Percentiles rank a stretch among this genome's conserved stretches.
These are phyloP conservation scores for Corydoras maculifer DNA, from an alignment of 2,113 vertebrate species.

Conservation along the genomic window DNA sequence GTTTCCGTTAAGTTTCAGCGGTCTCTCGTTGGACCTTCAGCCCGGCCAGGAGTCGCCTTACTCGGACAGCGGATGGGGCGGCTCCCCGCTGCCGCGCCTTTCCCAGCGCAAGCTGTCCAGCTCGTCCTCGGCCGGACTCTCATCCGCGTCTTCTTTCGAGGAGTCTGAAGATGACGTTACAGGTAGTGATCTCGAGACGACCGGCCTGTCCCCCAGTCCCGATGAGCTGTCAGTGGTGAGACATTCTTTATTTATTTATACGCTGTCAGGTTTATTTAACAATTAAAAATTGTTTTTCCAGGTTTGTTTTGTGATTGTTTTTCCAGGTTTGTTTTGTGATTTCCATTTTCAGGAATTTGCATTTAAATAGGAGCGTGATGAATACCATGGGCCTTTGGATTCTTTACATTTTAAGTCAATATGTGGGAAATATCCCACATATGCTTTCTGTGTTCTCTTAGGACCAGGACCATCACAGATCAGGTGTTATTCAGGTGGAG, in stretches of 20 bases:
- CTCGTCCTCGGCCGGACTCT: slow-evolving; percentile 70
- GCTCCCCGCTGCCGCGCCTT: slow-evolving; percentile 58
- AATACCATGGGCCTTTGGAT: too few relatives aligned
- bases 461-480: too few relatives aligned
- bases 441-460: too few relatives aligned
- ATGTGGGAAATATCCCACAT: too few relatives aligned
- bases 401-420: too few relatives aligned
- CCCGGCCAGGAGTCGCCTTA: slow-evolving; percentile 66
- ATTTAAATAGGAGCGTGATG: too few relatives aligned
- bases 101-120: slow-evolving; percentile 66
- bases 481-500: too few relatives aligned
- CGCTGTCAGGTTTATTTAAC: too few relatives aligned
- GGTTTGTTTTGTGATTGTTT: too few relatives aligned
- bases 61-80: slow-evolving; percentile 73
- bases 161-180: slow-evolving; percentile 83
- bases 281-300: too few relatives aligned
- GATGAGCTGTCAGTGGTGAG: slow-evolving; percentile 75
- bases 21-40: slow-evolving; percentile 52
- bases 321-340: too few relatives aligned
- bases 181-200: slow-evolving; percentile 70
- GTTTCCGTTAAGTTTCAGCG: slow-evolving; percentile 32
- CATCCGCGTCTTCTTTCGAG: slow-evolving; percentile 81
- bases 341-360: too few relatives aligned
- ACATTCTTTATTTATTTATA: neutral
- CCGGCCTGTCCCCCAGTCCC: slow-evolving; percentile 57